Percentiles rank a stretch among this genome's conserved stretches.
Evolutionary conservation across 2,888 invertebrate species (phyloP).

Genomic region (Hydrotaea cyrtoneurina): DNA sequence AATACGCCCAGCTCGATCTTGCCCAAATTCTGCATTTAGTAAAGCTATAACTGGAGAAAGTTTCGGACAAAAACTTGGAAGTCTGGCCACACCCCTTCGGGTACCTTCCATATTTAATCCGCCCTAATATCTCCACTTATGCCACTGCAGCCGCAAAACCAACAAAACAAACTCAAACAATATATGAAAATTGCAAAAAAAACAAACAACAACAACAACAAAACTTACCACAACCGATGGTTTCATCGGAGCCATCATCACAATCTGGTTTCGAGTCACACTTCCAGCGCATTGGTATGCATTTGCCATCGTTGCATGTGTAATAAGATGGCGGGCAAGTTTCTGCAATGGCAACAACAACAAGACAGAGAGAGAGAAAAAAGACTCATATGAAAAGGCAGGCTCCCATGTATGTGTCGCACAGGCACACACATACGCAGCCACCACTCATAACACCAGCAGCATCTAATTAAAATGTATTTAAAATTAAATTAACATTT

Average conservation of each 20-base stretch:
- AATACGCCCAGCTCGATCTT: too few relatives aligned
- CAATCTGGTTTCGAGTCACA: conserved; percentile 84
- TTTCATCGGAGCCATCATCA: conserved; percentile 84
- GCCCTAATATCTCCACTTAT: too few relatives aligned
- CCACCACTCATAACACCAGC: not conserved
- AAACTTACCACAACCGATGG: conserved; percentile 82
- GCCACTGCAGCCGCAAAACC: too few relatives aligned
- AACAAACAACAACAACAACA: not conserved
- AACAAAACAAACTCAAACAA: not conserved
- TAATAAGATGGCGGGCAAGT: conserved; percentile 77
- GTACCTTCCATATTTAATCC: too few relatives aligned
- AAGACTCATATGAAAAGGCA: not conserved
- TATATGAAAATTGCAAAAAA: not conserved
- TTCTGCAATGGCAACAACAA: conserved; percentile 70
- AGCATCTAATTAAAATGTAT: conserved; percentile 57
- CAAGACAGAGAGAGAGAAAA: not conserved
- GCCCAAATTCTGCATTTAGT: too few relatives aligned
- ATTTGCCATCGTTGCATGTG: conserved; percentile 81
- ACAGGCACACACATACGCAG: not conserved
- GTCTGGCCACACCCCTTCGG: too few relatives aligned
- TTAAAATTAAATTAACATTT: conserved; percentile 59
- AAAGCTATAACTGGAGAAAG: too few relatives aligned
- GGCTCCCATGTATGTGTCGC: not conserved
- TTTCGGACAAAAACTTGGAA: too few relatives aligned
- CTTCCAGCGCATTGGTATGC: conserved; percentile 83